A percentile compares a stretch with the other conserved stretches of the same genome.
These are phyloP conservation scores for Papilio gigon DNA, from an alignment of 2,888 invertebrate genomes.

Conservation along the genomic window DNA sequence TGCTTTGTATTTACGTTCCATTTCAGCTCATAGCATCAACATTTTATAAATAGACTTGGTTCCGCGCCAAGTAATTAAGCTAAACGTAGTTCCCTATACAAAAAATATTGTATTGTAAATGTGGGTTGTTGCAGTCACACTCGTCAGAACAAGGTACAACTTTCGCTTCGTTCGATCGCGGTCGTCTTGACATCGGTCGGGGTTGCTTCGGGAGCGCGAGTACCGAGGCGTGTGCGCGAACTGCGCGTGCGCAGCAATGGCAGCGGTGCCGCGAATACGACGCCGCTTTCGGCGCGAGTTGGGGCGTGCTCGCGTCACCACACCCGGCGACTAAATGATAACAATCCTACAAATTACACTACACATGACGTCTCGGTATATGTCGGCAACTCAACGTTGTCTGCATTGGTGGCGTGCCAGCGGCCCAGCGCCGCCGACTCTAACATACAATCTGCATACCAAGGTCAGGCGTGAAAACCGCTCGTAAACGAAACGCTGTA, in stretches of 20 bases:
- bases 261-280: conserved; percentile 50
- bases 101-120: conserved; percentile 48
- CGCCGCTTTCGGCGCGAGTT: conserved; percentile 62
- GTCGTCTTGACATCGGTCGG: conserved; percentile 63
- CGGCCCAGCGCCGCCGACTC: conserved; percentile 48
- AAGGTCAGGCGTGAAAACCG: conserved; percentile 54
- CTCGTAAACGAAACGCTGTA: conserved; percentile 44
- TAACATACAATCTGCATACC: conserved; percentile 54
- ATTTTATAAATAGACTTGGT: conserved; percentile 70
- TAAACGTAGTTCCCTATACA: conserved; percentile 49
- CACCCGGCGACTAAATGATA: conserved; percentile 75
- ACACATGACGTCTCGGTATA: conserved; percentile 58
- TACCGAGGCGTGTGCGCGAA: conserved; percentile 48
- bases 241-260: conserved; percentile 43
- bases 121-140: conserved; percentile 47
- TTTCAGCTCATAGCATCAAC: conserved; percentile 63
- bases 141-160: conserved; percentile 52
- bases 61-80: conserved; percentile 50
- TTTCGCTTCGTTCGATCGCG: conserved; percentile 75
- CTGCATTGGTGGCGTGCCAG: conserved; percentile 66
- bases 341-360: conserved; percentile 68
- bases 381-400: conserved; percentile 59
- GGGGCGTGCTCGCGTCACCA: conserved; percentile 67
- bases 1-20: conserved; percentile 67
- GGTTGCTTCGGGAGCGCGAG: conserved; percentile 62